Evolutionary conservation across 1,140 invertebrate species (phyloP).

Genomic region (Hylaeus anthracinus): DNA sequence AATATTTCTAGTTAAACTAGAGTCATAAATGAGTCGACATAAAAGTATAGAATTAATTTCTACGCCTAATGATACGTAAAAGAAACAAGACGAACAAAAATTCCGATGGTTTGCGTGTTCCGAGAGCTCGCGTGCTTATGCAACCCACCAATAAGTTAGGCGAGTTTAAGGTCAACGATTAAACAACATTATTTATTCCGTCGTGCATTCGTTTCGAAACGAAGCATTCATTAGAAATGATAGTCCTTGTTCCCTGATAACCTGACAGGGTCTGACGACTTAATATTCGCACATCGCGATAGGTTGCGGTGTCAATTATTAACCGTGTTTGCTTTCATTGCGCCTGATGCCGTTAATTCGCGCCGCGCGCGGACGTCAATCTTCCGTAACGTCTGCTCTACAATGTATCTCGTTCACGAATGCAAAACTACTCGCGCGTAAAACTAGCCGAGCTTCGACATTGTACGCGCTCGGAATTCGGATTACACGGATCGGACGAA

Average conservation of each 20-base stretch:
- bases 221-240: neutral
- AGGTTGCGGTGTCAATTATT: slow-evolving; percentile 33
- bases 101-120: slow-evolving; percentile 4
- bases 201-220: neutral
- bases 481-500: neutral
- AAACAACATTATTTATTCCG: slow-evolving; percentile 19
- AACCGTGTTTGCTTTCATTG: slow-evolving; percentile 41
- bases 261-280: neutral
- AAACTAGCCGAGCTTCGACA: neutral
- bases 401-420: neutral
- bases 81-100: neutral
- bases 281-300: slow-evolving; percentile 22
- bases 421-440: neutral
- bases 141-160: slow-evolving; percentile 16
- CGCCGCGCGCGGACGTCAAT: neutral
- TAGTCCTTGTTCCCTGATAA: neutral
- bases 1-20: too few species aligned
- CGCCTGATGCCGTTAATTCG: slow-evolving; percentile 35
- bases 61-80: too few species aligned
- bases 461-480: neutral
- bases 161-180: slow-evolving; percentile 16
- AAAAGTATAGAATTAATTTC: too few species aligned
- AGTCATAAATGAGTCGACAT: too few species aligned
- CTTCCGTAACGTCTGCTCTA: neutral
- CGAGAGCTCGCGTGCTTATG: slow-evolving; percentile 16